A percentile compares a stretch with the other conserved stretches of the same genome.
Evolutionary conservation across 1,140 invertebrate genomes (phyloP).

Genomic region (Sinonovacula constricta): DNA sequence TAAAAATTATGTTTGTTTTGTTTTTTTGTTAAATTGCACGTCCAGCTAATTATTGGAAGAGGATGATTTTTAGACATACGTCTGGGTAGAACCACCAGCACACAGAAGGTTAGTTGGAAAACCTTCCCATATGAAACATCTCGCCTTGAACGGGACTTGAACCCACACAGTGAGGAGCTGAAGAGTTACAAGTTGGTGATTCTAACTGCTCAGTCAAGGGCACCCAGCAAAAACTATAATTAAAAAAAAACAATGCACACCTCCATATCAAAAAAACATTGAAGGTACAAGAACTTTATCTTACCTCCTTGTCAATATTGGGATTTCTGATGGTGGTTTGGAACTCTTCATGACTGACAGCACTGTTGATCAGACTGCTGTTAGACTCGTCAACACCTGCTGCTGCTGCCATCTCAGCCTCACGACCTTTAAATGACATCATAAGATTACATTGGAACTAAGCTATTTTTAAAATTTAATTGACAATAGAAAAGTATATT

Average conservation of each 20-base stretch:
- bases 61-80: background rate
- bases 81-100: too few relatives aligned
- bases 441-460: too few relatives aligned
- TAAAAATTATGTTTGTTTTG: constrained; percentile 3
- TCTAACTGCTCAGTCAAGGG: too few relatives aligned
- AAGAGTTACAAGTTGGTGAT: too few relatives aligned
- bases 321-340: constrained; percentile 60
- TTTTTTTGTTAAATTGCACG: background rate
- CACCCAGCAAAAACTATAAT: too few relatives aligned
- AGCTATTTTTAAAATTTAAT: too few relatives aligned
- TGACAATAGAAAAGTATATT: too few relatives aligned
- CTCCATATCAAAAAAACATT: background rate
- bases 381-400: background rate
- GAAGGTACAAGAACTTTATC: background rate
- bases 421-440: background rate
- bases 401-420: background rate
- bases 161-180: too few relatives aligned
- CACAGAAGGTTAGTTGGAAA: too few relatives aligned
- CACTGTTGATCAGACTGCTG: constrained; percentile 68
- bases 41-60: background rate
- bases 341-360: constrained; percentile 64
- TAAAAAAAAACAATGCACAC: too few relatives aligned
- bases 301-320: constrained; percentile 65
- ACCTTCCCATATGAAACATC: too few relatives aligned
- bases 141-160: too few relatives aligned